Evolutionary conservation across 2,888 invertebrate species (phyloP).

Genomic region (Drosophila emarginata): DNA sequence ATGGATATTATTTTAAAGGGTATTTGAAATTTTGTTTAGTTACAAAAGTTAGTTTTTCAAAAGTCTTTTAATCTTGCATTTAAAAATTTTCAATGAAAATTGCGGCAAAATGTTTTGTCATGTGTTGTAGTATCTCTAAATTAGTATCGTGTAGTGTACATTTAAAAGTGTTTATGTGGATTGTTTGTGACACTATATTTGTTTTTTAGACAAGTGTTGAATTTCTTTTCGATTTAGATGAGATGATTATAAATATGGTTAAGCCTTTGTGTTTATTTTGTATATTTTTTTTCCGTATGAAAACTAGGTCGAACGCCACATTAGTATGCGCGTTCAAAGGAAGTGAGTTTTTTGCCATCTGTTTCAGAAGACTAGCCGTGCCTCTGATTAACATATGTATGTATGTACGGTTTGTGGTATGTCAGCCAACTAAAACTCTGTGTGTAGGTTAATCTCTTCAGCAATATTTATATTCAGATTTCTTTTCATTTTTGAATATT

Average conservation of each 20-base stretch:
- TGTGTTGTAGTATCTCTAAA: constrained; percentile 34
- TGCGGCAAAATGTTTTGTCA: constrained; percentile 66
- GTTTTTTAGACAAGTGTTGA: constrained; percentile 61
- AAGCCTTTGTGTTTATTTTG: constrained; percentile 82
- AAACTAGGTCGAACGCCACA: constrained; percentile 50
- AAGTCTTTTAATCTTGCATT: constrained; percentile 52
- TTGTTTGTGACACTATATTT: constrained; percentile 28
- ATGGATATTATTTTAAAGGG: constrained; percentile 63
- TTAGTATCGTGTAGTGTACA: constrained; percentile 28
- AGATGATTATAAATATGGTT: constrained; percentile 83
- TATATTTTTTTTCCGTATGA: constrained; percentile 30
- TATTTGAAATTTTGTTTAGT: constrained; percentile 55
- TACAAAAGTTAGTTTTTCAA: constrained; percentile 63
- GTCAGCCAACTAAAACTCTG: constrained; percentile 75
- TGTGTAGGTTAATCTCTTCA: constrained; percentile 81
- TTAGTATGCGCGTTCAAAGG: constrained; percentile 54
- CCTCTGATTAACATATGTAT: constrained; percentile 43
- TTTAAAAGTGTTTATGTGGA: constrained; percentile 31
- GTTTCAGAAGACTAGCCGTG: constrained; percentile 42
- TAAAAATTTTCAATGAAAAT: constrained; percentile 59
- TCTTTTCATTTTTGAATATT: constrained; percentile 30
- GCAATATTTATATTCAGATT: constrained; percentile 29
- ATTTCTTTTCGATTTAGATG: constrained; percentile 80
- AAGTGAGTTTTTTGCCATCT: constrained; percentile 57
- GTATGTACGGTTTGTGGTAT: constrained; percentile 40